Conservation (phyloP, 2,888 invertebrate genomes). For the Diarsia brunnea region DNA sequence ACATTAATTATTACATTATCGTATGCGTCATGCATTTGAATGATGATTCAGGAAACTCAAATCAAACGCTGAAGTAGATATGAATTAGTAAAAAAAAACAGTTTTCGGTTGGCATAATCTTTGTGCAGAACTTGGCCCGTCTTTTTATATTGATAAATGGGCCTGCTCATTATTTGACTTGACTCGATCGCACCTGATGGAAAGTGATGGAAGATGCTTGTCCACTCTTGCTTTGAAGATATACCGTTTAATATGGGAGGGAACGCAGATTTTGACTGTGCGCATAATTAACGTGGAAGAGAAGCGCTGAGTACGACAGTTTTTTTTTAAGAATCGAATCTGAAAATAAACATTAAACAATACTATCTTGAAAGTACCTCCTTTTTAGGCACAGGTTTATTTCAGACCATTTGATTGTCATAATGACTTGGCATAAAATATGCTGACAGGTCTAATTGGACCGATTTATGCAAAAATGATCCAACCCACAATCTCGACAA, state of each 20-base stretch:
- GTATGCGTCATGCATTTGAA: constrained; percentile 29
- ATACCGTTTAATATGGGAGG: too few relatives aligned
- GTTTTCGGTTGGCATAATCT: neutral
- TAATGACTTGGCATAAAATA: neutral
- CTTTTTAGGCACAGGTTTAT: neutral
- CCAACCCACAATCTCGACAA: too few relatives aligned
- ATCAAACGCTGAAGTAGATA: constrained; percentile 11
- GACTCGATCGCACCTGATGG: too few relatives aligned
- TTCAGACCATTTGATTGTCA: neutral
- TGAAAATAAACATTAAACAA: neutral
- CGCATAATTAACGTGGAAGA: too few relatives aligned
- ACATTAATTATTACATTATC: neutral
- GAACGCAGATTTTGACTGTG: too few relatives aligned
- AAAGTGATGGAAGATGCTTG: too few relatives aligned
- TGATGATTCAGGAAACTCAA: constrained; percentile 12
- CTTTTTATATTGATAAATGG: too few relatives aligned
- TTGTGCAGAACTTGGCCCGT: neutral
- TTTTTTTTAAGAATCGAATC: neutral
- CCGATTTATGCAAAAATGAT: too few relatives aligned
- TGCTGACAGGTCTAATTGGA: neutral
- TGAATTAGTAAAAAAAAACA: constrained; percentile 12
- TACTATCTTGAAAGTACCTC: neutral
- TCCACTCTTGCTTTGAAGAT: too few relatives aligned
- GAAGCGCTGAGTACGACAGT: too few relatives aligned
- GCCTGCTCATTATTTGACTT: too few relatives aligned